Evolutionary conservation across 2,113 vertebrate genomes (phyloP).

Genomic region (Prunella fulvescens): DNA sequence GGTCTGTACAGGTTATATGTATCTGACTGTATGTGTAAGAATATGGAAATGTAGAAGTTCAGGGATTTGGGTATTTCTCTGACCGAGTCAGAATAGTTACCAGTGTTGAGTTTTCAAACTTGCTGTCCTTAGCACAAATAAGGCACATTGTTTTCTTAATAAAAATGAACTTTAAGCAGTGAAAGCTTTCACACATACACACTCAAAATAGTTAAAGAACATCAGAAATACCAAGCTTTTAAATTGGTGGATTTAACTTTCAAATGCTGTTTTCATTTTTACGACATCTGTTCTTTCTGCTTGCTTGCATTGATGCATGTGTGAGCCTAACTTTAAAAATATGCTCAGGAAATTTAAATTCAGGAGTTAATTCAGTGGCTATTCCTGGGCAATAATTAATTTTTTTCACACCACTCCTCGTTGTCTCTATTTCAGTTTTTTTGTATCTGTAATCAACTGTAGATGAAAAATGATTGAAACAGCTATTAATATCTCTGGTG

Average conservation of each 20-base stretch:
- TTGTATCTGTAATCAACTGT: not conserved
- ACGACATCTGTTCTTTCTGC: not conserved
- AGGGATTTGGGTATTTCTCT: not conserved
- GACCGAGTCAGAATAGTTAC: not conserved
- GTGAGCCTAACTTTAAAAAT: not conserved
- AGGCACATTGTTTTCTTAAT: not conserved
- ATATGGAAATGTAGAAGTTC: not conserved
- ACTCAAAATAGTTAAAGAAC: not conserved
- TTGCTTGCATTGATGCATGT: not conserved
- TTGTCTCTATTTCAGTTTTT: not conserved
- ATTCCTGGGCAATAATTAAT: not conserved
- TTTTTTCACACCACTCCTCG: not conserved
- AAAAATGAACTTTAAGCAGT: not conserved
- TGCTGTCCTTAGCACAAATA: not conserved
- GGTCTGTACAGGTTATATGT: not conserved
- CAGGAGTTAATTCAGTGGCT: not conserved
- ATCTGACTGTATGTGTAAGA: not conserved
- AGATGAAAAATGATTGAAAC: not conserved
- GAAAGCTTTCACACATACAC: not conserved
- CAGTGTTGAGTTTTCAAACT: not conserved
- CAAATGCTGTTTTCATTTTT: not conserved
- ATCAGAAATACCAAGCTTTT: not conserved
- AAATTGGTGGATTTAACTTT: not conserved
- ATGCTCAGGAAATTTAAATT: not conserved
- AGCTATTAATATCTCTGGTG: not conserved